Evolutionary conservation across 2,888 invertebrate genomes (phyloP).

Genomic region (Spodoptera picta): DNA sequence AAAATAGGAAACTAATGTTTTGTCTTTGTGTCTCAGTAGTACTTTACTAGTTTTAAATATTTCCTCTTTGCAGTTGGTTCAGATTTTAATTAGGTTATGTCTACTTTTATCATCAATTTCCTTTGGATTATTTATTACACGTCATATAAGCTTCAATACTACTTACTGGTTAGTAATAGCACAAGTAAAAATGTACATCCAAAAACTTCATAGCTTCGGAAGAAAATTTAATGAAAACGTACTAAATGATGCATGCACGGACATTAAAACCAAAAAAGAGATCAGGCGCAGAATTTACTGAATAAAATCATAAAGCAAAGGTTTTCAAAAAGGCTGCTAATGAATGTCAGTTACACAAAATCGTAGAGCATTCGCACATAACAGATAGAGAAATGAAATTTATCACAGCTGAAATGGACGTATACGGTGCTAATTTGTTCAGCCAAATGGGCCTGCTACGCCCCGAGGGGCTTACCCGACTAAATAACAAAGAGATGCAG

Average conservation of each 20-base stretch:
- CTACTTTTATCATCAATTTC: too few relatives aligned
- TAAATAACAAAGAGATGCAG: conserved; percentile 54
- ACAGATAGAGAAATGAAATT: conserved; percentile 52
- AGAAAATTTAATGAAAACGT: too few relatives aligned
- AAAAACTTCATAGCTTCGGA: too few relatives aligned
- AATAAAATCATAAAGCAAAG: conserved; percentile 1
- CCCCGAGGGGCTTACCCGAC: conserved; percentile 53
- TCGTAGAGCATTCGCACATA: conserved; percentile 35
- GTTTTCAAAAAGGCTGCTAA: conserved; percentile 15
- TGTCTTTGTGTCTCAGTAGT: neutral
- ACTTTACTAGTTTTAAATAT: neutral
- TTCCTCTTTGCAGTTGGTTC: too few relatives aligned
- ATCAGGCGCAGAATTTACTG: neutral
- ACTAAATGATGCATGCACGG: too few relatives aligned
- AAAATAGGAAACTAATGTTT: conserved; percentile 33
- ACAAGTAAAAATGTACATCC: too few relatives aligned
- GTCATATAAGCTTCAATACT: too few relatives aligned
- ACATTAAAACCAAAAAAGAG: too few relatives aligned
- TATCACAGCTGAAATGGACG: conserved; percentile 40
- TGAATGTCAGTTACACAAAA: conserved; percentile 29
- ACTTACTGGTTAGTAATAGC: too few relatives aligned
- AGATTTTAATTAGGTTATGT: too few relatives aligned
- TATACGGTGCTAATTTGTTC: conserved; percentile 58
- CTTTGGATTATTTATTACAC: too few relatives aligned
- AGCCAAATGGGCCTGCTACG: conserved; percentile 48